Conservation (phyloP, 2,888 invertebrate species). For the Nomada goodeniana region DNA sequence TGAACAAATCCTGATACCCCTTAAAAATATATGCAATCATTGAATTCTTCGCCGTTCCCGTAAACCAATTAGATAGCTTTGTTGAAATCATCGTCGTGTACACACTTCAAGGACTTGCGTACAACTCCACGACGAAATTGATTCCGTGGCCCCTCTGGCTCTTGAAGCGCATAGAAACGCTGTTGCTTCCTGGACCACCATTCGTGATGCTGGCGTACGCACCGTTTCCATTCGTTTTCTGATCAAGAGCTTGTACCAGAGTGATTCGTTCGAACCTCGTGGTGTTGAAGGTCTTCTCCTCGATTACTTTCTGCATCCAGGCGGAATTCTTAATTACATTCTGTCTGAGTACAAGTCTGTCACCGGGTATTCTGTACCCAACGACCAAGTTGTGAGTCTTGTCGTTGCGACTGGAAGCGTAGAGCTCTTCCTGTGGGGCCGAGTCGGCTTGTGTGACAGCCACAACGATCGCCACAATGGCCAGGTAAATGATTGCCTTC, state of each 20-base stretch:
- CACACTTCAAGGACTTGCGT: slow-evolving; percentile 68
- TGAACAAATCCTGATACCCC: no score
- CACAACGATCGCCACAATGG: slow-evolving; percentile 35
- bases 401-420: slow-evolving; percentile 32
- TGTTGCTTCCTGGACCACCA: slow-evolving; percentile 83
- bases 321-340: slow-evolving; percentile 73
- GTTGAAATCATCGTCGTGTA: no score
- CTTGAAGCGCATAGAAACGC: slow-evolving; percentile 83
- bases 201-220: slow-evolving; percentile 80
- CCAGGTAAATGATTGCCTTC: slow-evolving; percentile 27
- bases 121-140: slow-evolving; percentile 84
- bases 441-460: slow-evolving; percentile 42
- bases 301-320: slow-evolving; percentile 73
- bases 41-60: no score
- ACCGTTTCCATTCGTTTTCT: slow-evolving; percentile 83
- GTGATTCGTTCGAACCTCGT: slow-evolving; percentile 76
- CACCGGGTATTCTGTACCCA: slow-evolving; percentile 71
- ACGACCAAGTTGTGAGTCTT: slow-evolving; percentile 72
- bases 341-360: slow-evolving; percentile 64
- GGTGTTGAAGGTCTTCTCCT: slow-evolving; percentile 70
- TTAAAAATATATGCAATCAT: no score
- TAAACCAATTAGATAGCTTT: neutral
- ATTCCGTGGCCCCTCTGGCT: slow-evolving; percentile 84
- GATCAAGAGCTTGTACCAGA: slow-evolving; percentile 82
- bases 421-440: neutral